These are phyloP conservation scores for Andricus quercusramuli DNA, from an alignment of 2,888 invertebrate genomes.

Conservation along the genomic window DNA sequence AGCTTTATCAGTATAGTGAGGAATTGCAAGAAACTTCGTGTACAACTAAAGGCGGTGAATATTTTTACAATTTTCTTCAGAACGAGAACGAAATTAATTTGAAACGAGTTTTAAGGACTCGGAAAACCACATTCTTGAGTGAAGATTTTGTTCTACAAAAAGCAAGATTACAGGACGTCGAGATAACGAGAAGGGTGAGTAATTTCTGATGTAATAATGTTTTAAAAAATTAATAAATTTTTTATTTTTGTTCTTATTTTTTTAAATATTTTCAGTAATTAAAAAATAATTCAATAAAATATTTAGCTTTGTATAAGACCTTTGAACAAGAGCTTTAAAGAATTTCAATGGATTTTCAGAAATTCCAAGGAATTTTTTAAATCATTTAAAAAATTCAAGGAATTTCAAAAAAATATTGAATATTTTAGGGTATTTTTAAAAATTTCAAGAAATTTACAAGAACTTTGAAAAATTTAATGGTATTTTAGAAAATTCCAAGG, in stretches of 20 bases:
- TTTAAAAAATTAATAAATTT: too few relatives aligned
- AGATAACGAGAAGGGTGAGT: constrained; percentile 57
- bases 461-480: too few relatives aligned
- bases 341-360: too few relatives aligned
- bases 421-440: background rate
- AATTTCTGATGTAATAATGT: background rate
- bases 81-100: constrained; percentile 14
- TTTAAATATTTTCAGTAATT: too few relatives aligned
- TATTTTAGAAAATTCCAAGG: too few relatives aligned
- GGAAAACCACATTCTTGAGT: background rate
- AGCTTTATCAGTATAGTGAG: constrained; percentile 35
- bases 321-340: background rate
- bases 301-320: background rate
- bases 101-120: background rate
- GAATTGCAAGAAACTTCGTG: constrained; percentile 8
- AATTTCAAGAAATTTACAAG: fast-evolving
- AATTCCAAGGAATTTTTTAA: too few relatives aligned
- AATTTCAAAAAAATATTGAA: too few relatives aligned
- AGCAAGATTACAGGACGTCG: constrained; percentile 58
- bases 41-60: background rate
- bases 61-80: constrained; percentile 38
- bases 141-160: constrained; percentile 11
- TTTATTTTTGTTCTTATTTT: too few relatives aligned
- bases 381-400: too few relatives aligned
- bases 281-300: background rate